phyloP scores from a whole-genome alignment of 2,888 invertebrate genomes.

The Cosmia trapezina region DNA sequence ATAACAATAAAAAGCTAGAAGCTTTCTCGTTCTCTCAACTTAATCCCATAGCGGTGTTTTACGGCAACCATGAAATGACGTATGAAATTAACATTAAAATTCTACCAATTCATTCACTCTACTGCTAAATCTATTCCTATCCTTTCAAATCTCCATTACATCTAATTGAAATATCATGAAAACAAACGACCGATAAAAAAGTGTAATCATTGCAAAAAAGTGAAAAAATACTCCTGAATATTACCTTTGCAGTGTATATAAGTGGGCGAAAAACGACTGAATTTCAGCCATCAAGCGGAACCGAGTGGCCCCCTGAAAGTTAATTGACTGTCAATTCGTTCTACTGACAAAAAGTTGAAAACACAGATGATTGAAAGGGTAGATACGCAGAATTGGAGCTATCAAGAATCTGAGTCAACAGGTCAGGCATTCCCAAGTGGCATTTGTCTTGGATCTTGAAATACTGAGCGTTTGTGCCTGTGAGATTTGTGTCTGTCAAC shows the following conservation, averaged over 20 bases:
- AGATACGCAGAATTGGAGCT: conserved; percentile 3
- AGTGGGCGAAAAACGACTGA: conserved; percentile 29
- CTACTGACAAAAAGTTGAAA: conserved; percentile 38
- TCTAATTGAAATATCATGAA: conserved; percentile 48
- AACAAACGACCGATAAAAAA: conserved; percentile 34
- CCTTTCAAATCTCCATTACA: conserved; percentile 7
- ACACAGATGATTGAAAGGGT: conserved; percentile 12
- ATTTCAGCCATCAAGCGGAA: conserved; percentile 34
- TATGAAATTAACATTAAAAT: conserved; percentile 16
- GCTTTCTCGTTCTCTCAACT: neutral
- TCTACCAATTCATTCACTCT: neutral
- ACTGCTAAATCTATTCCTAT: neutral
- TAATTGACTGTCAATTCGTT: conserved; percentile 65
- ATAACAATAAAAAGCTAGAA: neutral
- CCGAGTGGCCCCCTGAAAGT: conserved; percentile 42
- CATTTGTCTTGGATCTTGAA: neutral
- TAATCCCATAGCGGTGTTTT: neutral
- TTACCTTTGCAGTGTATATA: conserved; percentile 34
- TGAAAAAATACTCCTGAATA: conserved; percentile 24
- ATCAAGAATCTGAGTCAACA: neutral
- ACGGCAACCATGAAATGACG: neutral
- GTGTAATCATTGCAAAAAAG: conserved; percentile 7
- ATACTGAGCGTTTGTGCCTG: neutral
- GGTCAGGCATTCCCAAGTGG: neutral
- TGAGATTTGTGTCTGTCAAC: neutral